Conservation (phyloP, 1,140 invertebrate genomes). For the Druon quercuslanigerum region DNA sequence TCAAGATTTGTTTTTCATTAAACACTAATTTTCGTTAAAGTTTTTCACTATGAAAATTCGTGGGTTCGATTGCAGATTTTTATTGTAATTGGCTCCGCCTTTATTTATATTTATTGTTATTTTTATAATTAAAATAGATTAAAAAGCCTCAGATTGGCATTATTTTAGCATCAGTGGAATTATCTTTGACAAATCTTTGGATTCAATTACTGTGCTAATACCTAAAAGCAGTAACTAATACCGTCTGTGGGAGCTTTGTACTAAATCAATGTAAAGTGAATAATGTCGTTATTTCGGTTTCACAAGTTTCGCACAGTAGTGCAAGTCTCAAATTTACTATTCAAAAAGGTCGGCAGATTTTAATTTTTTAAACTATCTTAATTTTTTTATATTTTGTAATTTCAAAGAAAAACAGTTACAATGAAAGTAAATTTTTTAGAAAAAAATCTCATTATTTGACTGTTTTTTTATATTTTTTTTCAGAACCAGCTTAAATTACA, state of each 20-base stretch:
- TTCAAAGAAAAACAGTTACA: no score
- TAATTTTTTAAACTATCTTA: neutral
- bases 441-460: no score
- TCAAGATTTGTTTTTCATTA: no score
- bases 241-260: conserved; percentile 3
- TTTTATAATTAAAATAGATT: neutral
- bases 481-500: no score
- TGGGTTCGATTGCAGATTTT: no score
- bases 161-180: neutral
- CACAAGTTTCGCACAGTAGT: neutral
- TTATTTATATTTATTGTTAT: neutral
- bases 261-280: conserved; percentile 8
- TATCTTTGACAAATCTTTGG: conserved; percentile 5
- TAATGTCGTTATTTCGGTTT: conserved; percentile 4
- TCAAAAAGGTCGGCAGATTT: neutral
- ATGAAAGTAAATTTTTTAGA: no score
- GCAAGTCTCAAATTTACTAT: no score
- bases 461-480: no score
- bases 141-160: neutral
- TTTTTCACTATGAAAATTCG: no score
- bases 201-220: neutral
- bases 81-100: neutral
- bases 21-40: no score
- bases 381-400: neutral
- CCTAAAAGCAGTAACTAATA: conserved; percentile 11